These are phyloP conservation scores for Aurelia coerulea DNA, from an alignment of 30 jellyfish, hydroid and myxozoan genomes.

Conservation along the genomic window DNA sequence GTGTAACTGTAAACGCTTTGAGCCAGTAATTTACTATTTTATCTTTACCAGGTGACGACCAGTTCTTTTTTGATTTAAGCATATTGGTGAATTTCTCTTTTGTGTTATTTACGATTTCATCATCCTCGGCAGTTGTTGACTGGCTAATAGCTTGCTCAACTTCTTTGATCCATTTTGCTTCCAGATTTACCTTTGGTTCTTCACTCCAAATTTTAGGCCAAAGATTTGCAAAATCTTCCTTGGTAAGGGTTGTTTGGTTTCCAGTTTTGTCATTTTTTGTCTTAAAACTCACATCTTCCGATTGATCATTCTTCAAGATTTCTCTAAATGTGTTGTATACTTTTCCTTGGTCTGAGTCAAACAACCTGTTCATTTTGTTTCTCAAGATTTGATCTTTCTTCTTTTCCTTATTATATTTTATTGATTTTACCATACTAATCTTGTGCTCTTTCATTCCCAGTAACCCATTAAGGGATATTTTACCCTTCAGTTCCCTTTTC, in stretches of 20 bases:
- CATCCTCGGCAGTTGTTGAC: not conserved
- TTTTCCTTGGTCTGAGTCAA: too few species aligned
- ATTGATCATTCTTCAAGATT: too few species aligned
- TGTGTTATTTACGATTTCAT: not conserved
- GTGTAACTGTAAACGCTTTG: not conserved
- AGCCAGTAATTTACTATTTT: not conserved
- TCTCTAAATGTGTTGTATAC: too few species aligned
- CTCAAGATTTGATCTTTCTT: too few species aligned
- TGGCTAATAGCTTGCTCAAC: constrained; percentile 3
- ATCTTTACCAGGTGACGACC: not conserved
- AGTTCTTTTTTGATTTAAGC: not conserved
- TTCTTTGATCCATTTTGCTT: not conserved
- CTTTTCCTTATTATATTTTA: too few species aligned
- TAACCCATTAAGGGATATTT: too few species aligned
- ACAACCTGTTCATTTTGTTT: too few species aligned
- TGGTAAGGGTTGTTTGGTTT: not conserved
- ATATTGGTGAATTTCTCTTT: not conserved
- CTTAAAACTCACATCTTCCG: too few species aligned
- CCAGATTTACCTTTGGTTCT: not conserved
- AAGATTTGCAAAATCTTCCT: not conserved
- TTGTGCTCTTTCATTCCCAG: too few species aligned
- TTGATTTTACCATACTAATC: too few species aligned
- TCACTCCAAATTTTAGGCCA: not conserved
- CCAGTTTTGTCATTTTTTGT: not conserved
- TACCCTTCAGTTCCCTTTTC: too few species aligned